These are phyloP conservation scores for Odobenus rosmarus DNA, from an alignment of 2,113 vertebrate genomes.

Conservation along the genomic window DNA sequence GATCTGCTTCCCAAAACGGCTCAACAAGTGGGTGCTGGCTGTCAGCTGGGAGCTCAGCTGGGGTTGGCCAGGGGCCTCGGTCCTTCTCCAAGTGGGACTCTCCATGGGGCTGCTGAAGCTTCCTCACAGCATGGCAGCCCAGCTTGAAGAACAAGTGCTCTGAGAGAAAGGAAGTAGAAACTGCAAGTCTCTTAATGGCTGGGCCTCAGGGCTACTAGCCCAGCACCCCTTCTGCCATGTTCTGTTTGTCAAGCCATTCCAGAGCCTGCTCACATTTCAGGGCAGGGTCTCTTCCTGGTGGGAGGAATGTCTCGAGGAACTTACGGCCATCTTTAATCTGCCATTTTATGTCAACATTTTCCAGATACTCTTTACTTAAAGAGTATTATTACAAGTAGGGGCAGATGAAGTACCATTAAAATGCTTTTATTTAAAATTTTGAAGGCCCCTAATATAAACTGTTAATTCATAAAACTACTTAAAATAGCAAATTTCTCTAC, in stretches of 20 bases:
- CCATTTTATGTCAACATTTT: neutral
- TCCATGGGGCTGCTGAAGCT: neutral
- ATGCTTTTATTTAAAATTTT: neutral
- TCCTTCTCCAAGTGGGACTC: neutral
- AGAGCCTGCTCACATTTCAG: neutral
- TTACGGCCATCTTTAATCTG: neutral
- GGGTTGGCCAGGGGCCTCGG: neutral
- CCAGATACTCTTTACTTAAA: neutral
- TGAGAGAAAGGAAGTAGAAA: neutral
- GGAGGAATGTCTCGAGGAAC: neutral
- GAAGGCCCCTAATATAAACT: neutral
- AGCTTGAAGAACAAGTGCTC: neutral
- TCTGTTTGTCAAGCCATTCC: neutral
- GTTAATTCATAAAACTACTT: constrained; percentile 42
- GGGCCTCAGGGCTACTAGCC: neutral
- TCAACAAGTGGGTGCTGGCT: neutral
- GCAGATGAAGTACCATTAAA: neutral
- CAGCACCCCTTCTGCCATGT: neutral
- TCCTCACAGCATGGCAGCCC: neutral
- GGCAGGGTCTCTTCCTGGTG: neutral
- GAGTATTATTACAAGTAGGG: neutral
- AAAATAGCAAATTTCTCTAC: neutral
- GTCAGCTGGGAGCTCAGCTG: neutral
- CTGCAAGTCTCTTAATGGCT: neutral
- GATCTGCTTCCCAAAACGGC: neutral